Conservation (phyloP, 2,113 vertebrate species). For the Myiagra hebetior region DNA sequence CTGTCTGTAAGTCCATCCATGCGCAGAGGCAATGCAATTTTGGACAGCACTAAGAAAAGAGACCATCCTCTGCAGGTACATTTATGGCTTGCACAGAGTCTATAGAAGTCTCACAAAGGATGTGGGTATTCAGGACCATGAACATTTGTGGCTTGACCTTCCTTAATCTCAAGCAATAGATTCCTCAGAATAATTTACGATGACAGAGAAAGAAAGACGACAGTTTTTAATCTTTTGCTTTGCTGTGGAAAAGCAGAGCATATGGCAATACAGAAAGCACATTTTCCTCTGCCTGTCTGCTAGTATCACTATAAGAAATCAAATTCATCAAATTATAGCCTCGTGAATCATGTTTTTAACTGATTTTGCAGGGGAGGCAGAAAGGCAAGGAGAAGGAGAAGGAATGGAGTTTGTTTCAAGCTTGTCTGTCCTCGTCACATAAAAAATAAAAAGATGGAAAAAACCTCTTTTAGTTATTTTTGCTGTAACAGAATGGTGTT, state of each 20-base stretch:
- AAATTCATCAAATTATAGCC: neutral
- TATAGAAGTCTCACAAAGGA: neutral
- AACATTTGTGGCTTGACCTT: neutral
- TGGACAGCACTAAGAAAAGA: neutral
- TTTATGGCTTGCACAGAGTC: neutral
- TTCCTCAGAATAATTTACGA: neutral
- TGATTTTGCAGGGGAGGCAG: neutral
- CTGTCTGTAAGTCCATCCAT: neutral
- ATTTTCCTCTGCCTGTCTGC: neutral
- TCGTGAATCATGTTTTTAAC: neutral
- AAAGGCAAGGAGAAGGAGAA: neutral
- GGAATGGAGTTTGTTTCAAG: neutral
- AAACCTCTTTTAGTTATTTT: neutral
- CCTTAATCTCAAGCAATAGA: neutral
- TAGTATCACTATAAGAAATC: neutral
- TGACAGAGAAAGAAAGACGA: accelerated
- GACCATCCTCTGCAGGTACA: accelerated
- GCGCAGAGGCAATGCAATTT: neutral
- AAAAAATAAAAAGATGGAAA: neutral
- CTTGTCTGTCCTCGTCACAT: neutral
- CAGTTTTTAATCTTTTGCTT: neutral
- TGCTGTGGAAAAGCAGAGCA: neutral
- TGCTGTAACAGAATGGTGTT: neutral
- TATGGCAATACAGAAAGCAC: neutral
- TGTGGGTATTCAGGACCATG: neutral